Base-by-base conservation (phyloP, 2,113 vertebrate species). In the Capreolus pygargus region DNA sequence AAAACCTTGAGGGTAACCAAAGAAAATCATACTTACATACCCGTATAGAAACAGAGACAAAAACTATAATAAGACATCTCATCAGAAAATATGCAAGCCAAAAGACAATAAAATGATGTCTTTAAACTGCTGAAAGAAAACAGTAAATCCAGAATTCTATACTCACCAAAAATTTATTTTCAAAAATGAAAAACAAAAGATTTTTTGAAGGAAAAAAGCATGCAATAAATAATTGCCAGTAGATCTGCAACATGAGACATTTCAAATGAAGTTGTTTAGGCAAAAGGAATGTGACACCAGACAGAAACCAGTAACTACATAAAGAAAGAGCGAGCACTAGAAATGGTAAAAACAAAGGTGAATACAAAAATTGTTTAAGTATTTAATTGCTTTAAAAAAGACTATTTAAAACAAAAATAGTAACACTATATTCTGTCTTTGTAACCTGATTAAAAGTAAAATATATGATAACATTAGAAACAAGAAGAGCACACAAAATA, bases 381-480 rank as follows among this genome's bases (percentile, higher is more conserved):
- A 94, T 95, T 97, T 55, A 97, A 64, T 47, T 93, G 58, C n/a
- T 93, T 39, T 83, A 78, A 79, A 94, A 97, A 52, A 52, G 52
- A 83, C 21, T 81, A 74, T 87, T 2, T 94, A 86, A 87, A 87
- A 54, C 36, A 95, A 79, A 85, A 94, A 88, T 27, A 67, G 5
- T 78, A 91, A 78, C 6, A 85, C 17, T 61, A 6, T 15, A 93
- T n/a, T 85, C 8, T 96, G 39, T 70, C 45, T 87, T 95, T 84
- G 58, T 57, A 86, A 52, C 12, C 17, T 28, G 27, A 30, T 3
- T 85, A 91, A 78, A 74, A 70, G n/a, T 52, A 94, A 67, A 70
- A 84, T 79, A 89, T 54, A 43, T 81, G 54, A 47, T 39, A 94
- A 74, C 0, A 39, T 30, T 7, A 90, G 43, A 79, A 70, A 83